Base-by-base conservation (phyloP, 2,797 vertebrate genomes). In the Ceryle rudis region DNA sequence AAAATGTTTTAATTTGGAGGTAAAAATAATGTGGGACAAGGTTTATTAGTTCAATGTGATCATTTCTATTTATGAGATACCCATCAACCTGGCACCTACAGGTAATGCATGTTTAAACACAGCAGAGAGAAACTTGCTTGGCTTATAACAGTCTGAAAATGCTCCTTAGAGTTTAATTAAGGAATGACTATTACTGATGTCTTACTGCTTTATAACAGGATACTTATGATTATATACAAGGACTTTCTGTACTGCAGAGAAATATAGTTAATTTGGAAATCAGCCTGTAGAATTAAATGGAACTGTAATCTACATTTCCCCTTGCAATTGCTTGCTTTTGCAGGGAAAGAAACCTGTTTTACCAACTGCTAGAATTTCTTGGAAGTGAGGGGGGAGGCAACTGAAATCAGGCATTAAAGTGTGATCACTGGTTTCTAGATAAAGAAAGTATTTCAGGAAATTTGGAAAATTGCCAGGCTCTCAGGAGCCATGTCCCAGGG, bases 361-460 rank as follows among this genome's bases (percentile, higher is more conserved):
- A 60, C 25, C n/a, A 12, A 37, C 35, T 47, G 15, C 11, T 88
- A 69, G 58, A 62, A 28, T 65, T 58, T 60, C 54, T 92, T 46
- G 25, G 35, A 65, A 90, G 35, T 5, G 41, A 79, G 17, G n/a
- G 19, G 25, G 33, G 5, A 54, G 14, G 54, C 0, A 0, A 81
- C 75, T 79, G 39, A 81, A 83, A 75, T 21, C 28, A 37, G 49
- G n/a, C 35, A 29, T 65, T 80, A 42, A 87, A 87, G 11, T 20
- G 20, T 23, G 23, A 61, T 51, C 66, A n/a, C n/a, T 61, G 10
- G 33, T 57, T 75, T 83, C 62, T 77, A 39, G 46, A 60, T 41
- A 66, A 93, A 78, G 55, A 25, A 74, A 88, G 41, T 31, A 73
- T 83, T 96, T 94, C 72, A 71, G 75, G 55, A 95, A 60, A 21